phyloP scores from a whole-genome alignment of 1,140 invertebrate species.

The Leptinotarsa texana region DNA sequence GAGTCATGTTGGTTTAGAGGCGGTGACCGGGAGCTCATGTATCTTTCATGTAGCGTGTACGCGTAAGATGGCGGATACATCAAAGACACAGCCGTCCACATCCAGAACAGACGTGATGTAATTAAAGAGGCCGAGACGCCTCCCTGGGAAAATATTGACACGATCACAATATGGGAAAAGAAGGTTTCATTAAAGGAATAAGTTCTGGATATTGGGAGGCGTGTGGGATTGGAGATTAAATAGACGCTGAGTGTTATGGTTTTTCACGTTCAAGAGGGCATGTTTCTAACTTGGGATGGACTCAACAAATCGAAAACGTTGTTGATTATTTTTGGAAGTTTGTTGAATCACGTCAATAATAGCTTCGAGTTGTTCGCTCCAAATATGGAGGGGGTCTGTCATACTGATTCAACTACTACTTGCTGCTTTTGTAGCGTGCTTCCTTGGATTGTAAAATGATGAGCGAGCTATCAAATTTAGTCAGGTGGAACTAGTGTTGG shows the following conservation, averaged over 20 bases:
- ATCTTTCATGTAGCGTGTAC: conserved; percentile 33
- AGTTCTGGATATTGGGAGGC: not conserved
- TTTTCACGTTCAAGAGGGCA: no score
- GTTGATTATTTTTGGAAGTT: no score
- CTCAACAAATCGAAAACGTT: no score
- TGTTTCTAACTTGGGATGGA: no score
- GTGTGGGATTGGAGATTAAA: not conserved
- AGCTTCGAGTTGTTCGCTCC: no score
- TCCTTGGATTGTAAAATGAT: no score
- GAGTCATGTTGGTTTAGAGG: conserved; percentile 14
- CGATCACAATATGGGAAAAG: conserved; percentile 10
- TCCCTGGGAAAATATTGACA: conserved; percentile 12
- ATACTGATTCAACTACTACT: no score
- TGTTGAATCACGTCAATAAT: no score
- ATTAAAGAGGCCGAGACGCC: conserved; percentile 26
- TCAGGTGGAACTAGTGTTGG: no score
- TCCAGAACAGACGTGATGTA: conserved; percentile 28
- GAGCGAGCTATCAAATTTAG: no score
- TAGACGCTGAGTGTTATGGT: not conserved
- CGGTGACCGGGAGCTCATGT: conserved; percentile 26
- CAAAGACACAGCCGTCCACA: conserved; percentile 24
- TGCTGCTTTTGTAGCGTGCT: no score
- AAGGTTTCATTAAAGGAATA: conserved; percentile 14
- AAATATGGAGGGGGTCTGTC: no score
- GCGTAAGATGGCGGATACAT: conserved; percentile 30